These are phyloP conservation scores for Hoplostethus mediterraneus DNA, from an alignment of 2,797 vertebrate genomes.

Conservation along the genomic window DNA sequence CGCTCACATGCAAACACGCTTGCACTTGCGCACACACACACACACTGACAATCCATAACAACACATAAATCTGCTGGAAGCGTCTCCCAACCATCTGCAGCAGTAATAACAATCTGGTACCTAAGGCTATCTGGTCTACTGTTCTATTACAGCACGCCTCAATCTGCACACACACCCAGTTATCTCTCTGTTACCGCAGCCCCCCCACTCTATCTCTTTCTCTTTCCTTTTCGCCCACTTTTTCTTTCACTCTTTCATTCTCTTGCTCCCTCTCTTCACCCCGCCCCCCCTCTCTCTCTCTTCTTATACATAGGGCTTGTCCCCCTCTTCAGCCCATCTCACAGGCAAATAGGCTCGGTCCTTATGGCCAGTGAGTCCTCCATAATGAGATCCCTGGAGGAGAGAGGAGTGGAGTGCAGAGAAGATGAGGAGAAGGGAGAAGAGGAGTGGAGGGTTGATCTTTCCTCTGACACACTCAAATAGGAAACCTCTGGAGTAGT, in stretches of 20 bases:
- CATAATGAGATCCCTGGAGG: conserved; percentile 81
- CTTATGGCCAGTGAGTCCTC: conserved; percentile 58
- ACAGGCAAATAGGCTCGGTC: conserved; percentile 37
- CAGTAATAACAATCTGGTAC: conserved; percentile 77
- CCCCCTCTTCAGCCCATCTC: conserved; percentile 47
- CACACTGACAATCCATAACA: conserved; percentile 39
- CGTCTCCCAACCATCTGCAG: conserved; percentile 72
- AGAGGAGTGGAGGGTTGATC: conserved; percentile 42
- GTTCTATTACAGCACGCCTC: conserved; percentile 54
- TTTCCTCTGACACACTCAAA: conserved; percentile 52
- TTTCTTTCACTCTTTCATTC: conserved; percentile 1
- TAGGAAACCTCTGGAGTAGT: conserved; percentile 33
- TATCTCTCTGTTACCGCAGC: conserved; percentile 28
- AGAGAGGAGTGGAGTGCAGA: conserved; percentile 51
- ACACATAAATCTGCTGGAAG: conserved; percentile 73
- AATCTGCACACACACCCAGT: conserved; percentile 25
- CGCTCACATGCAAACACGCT: conserved; percentile 39
- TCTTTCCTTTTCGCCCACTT: not conserved
- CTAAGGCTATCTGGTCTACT: conserved; percentile 58
- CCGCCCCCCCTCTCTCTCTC: conserved; percentile 1
- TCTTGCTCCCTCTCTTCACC: not conserved
- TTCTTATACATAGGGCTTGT: conserved; percentile 38
- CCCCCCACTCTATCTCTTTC: conserved; percentile 12
- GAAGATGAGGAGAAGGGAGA: conserved; percentile 22
- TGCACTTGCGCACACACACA: conserved; percentile 39